These are phyloP conservation scores for Pemphigus obesinymphae DNA, from an alignment of 1,140 invertebrate genomes.

Conservation along the genomic window DNA sequence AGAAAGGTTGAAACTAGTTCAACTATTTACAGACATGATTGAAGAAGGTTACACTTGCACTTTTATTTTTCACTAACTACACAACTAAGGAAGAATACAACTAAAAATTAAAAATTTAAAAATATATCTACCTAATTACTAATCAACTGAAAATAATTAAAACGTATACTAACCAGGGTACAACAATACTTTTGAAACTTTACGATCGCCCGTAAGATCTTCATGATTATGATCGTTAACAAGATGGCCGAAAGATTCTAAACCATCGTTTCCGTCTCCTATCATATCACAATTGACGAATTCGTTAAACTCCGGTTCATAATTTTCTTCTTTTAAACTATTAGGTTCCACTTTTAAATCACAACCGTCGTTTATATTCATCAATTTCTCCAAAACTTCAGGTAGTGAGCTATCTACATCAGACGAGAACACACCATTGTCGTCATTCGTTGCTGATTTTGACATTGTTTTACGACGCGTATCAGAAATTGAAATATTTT, in stretches of 20 bases:
- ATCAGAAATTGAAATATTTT: too few species aligned
- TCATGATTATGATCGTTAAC: not conserved
- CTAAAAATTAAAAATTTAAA: too few species aligned
- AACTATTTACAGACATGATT: too few species aligned
- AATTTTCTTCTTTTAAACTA: not conserved
- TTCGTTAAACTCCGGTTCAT: not conserved
- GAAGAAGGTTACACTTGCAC: too few species aligned
- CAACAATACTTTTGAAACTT: slow-evolving; percentile 9
- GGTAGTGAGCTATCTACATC: not conserved
- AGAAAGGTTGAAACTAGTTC: too few species aligned
- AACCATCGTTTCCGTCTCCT: not conserved
- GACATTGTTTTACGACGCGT: too few species aligned
- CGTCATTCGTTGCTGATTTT: not conserved
- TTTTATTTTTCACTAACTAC: too few species aligned
- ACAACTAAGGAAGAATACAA: too few species aligned
- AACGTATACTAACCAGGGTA: not conserved
- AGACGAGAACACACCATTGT: not conserved
- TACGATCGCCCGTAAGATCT: not conserved
- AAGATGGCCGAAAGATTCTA: not conserved
- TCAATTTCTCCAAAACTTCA: not conserved
- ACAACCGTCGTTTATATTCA: not conserved
- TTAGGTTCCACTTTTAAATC: not conserved
- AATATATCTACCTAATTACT: too few species aligned
- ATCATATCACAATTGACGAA: slow-evolving; percentile 3
- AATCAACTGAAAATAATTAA: too few species aligned